Conservation (phyloP, 2,113 vertebrate species). For the Mystacornis crossleyi region DNA sequence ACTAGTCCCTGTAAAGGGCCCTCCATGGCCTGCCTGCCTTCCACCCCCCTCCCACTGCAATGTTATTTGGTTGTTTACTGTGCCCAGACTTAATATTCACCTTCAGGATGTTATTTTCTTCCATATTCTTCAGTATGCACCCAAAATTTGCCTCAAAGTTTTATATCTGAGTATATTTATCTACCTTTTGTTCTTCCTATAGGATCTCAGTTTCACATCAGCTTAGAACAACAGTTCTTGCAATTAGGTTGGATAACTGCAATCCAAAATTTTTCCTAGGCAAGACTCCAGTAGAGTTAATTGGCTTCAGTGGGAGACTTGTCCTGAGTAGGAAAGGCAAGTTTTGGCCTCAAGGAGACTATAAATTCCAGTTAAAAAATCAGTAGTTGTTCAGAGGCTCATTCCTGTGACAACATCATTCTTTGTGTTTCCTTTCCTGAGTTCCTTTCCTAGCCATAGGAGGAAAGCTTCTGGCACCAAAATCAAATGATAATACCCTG, state of each 20-base stretch:
- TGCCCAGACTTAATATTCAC: background rate
- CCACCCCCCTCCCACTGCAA: background rate
- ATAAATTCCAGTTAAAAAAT: slow-evolving; percentile 40
- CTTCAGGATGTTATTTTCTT: background rate
- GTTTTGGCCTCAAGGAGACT: background rate
- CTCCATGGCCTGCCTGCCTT: background rate
- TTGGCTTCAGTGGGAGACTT: slow-evolving; percentile 50
- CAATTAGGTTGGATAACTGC: background rate
- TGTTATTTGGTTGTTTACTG: background rate
- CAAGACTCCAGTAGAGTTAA: slow-evolving; percentile 20
- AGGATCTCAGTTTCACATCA: background rate
- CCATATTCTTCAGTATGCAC: background rate
- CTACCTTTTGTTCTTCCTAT: background rate
- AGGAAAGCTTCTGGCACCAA: slow-evolving; percentile 33
- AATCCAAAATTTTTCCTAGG: background rate
- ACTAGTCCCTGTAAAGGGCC: background rate
- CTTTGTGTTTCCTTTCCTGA: background rate
- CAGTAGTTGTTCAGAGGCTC: slow-evolving; percentile 35
- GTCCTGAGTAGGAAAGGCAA: slow-evolving; percentile 1
- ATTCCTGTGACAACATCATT: background rate
- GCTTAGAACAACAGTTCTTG: background rate
- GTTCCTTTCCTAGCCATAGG: background rate
- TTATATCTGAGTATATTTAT: background rate
- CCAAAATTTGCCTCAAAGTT: background rate
- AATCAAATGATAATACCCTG: slow-evolving; percentile 6